Percentiles rank a stretch among this genome's conserved stretches.
These are phyloP conservation scores for Shinisaurus crocodilurus DNA, from an alignment of 2,113 vertebrate species.

Conservation along the genomic window DNA sequence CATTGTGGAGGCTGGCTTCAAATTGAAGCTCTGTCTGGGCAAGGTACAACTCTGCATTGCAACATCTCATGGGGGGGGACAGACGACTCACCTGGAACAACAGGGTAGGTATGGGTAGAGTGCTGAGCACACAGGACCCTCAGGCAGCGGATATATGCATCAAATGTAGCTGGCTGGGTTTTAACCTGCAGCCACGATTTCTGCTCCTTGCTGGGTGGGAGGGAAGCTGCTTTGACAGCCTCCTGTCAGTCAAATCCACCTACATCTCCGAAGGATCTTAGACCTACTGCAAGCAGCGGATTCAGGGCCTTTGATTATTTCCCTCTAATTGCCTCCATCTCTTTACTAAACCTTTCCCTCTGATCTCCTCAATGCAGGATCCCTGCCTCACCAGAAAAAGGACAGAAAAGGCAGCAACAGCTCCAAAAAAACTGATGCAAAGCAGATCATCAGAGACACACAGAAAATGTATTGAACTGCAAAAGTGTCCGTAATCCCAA, in stretches of 20 bases:
- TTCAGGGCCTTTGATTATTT: slow-evolving; percentile 11
- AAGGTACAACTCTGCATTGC: not conserved
- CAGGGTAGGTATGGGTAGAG: not conserved
- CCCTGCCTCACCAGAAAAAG: not conserved
- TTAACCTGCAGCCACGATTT: not conserved
- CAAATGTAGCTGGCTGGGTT: not conserved
- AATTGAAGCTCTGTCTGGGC: not conserved
- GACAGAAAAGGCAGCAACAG: not conserved
- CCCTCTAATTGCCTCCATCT: not conserved
- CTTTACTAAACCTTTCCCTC: slow-evolving; percentile 20
- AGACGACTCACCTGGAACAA: not conserved
- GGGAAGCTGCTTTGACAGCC: not conserved
- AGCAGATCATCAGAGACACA: not conserved
- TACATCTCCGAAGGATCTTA: not conserved
- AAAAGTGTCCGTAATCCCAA: not conserved
- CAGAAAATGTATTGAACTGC: not conserved
- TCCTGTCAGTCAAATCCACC: not conserved
- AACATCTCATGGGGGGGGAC: not conserved
- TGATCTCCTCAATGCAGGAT: slow-evolving; percentile 6
- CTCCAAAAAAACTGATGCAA: not conserved
- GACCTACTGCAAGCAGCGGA: not conserved
- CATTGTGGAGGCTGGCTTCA: not conserved
- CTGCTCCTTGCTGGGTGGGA: not conserved
- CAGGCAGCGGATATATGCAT: not conserved
- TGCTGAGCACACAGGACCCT: not conserved